Conservation (phyloP, 2,113 vertebrate genomes). For the Chaenocephalus aceratus region DNA sequence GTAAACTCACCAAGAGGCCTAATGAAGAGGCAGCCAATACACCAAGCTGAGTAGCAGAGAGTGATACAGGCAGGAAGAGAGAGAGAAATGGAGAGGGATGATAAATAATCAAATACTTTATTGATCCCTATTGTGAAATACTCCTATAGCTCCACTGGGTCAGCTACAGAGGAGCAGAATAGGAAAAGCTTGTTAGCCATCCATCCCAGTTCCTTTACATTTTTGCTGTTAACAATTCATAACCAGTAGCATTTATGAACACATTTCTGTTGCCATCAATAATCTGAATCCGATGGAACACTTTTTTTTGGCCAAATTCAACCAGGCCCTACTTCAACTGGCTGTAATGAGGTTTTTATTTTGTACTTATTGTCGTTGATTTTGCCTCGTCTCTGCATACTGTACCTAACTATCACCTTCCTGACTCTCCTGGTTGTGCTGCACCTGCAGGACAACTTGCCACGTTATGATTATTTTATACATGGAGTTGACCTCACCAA, state of each 20-base stretch:
- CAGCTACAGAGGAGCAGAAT: slow-evolving; percentile 31
- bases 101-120: slow-evolving; percentile 74
- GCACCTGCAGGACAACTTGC: not conserved
- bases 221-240: not conserved
- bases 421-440: not conserved
- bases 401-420: not conserved
- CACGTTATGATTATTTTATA: not conserved
- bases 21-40: slow-evolving; percentile 54
- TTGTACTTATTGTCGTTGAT: not conserved
- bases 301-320: not conserved
- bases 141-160: slow-evolving; percentile 32
- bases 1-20: slow-evolving; percentile 49
- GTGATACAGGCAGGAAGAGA: slow-evolving; percentile 21
- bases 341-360: not conserved
- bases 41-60: slow-evolving; percentile 25
- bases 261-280: not conserved
- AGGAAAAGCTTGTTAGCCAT: not conserved
- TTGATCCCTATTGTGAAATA: slow-evolving; percentile 55
- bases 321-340: not conserved
- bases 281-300: not conserved
- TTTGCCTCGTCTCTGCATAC: not conserved
- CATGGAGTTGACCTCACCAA: not conserved
- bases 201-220: not conserved
- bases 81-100: slow-evolving; percentile 27
- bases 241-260: not conserved